Base-by-base conservation (phyloP, 2,888 invertebrate species). In the Pinctada fucata region DNA sequence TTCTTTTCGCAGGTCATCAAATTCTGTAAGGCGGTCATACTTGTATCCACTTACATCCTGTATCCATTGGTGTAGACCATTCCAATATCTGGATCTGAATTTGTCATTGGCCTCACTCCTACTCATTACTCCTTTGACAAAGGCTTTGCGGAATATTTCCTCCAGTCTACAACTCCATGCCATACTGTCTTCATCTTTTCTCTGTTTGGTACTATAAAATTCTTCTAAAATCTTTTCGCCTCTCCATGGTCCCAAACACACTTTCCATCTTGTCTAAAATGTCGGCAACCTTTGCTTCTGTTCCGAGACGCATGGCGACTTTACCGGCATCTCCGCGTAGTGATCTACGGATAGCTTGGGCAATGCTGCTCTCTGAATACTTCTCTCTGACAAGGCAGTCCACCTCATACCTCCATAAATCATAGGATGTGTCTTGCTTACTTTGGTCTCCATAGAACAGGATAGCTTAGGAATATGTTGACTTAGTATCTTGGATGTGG, bases 391-490 rank as follows among this genome's bases (percentile, higher is more conserved):
- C 4, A 16, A 72, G 48, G 48, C 72, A 72, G 8, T 72, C 72
- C 1, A 52, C 63, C 48, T 72, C 72, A 52, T 72, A 72, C 45
- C 58, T 47, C 63, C 72, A 72, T 10, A 58, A 48, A 16, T 72
- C 63, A 16, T 72, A 72, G 5, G 31, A 5, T 8, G 48, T 47
- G 5, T 72, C 72, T 3, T 45, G 58, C 58, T 72, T 72, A 5
- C 63, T 45, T 58, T 31, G 10, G 10, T 72, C 72, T 16, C 72
- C 72, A 16, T n/a, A 72, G n/a, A 72, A 58, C 31, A 58, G 13
- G 72, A 72, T 16, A 72, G n/a, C 58, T 72, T 72, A 4, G 72
- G n/a, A 31, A 16, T 72, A 10, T 72, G 31, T n/a, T 49, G n/a
- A 10, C 70, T 70, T n/a, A n/a, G 48, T 48, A 13, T 47, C 2